Evolutionary conservation across 2,797 vertebrate genomes (phyloP), one percentile per base, ranked within the genome.

Genomic region (Paguma larvata): DNA sequence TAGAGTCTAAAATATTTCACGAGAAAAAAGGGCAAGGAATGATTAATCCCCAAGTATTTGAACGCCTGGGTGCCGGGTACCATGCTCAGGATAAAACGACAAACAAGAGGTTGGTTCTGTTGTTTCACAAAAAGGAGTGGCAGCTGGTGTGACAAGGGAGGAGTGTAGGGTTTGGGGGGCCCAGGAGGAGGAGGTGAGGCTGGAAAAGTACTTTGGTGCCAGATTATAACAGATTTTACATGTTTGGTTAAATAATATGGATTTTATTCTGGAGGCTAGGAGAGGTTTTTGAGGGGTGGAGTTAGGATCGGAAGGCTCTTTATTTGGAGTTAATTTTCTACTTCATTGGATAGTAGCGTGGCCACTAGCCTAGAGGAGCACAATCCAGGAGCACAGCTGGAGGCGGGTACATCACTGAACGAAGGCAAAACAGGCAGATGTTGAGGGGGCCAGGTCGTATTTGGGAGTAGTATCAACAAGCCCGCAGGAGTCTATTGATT

Each of bases 1-100:
- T 86, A 70, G 80, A 80, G 56, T 85, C 34, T 93, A 63, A 91
- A 51, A 27, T 91, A 89, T 44, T 84, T 88, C 63, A 67, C 62
- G 41, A 62, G 62, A 83, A 62, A 34, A 41, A 95, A 51, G 56
- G 85, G 32, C 70, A 90, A 82, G 27, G 30, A 72, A 78, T 84
- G 38, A 72, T 85, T 46, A 67, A 84, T 48, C 88, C 44, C 70
- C 27, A 67, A 62, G 87, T 27, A 85, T 44, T 6, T 67, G 30
- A 75, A 11, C 23, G 27, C 72, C n/a, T 68, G 13, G 72, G 75
- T 56, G 65, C 68, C 1, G 6, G 91, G 11, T 21, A 62, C 79
- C 15, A 48, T 0, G 10, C 27, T 51, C 63, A 77, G 27, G 79
- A 48, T 44, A 59, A 93, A 62, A 85, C 10, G 48, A n/a, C 0